Evolutionary conservation across 2,113 vertebrate species (phyloP).

Genomic region (Salminus brasiliensis): DNA sequence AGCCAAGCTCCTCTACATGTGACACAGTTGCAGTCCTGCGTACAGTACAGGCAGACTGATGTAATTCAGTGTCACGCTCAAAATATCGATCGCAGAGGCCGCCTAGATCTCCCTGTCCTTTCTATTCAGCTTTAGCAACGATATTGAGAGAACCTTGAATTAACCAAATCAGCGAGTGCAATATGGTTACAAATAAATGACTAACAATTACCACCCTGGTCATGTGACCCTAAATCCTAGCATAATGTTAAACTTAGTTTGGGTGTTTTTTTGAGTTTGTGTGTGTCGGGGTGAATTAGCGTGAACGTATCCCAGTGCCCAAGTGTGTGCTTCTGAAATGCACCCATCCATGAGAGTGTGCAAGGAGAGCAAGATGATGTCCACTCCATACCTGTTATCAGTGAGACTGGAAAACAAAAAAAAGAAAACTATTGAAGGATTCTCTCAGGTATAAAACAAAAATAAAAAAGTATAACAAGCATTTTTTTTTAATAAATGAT

Average conservation of each 20-base stretch:
- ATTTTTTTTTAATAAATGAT: slow-evolving; percentile 73
- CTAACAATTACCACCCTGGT: background rate
- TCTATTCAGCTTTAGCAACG: slow-evolving; percentile 1
- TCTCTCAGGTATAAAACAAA: slow-evolving; percentile 78
- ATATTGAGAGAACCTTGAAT: background rate
- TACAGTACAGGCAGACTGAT: background rate
- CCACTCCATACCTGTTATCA: slow-evolving; percentile 59
- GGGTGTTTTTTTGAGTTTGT: slow-evolving; percentile 2
- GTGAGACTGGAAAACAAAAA: slow-evolving; percentile 65
- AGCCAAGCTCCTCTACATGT: background rate
- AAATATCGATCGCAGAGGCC: slow-evolving; percentile 3
- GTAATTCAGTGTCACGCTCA: background rate
- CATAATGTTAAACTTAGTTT: background rate
- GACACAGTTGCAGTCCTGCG: background rate
- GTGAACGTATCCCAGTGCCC: background rate
- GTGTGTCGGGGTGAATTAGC: background rate
- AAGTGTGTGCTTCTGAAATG: slow-evolving; percentile 23
- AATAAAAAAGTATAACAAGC: slow-evolving; percentile 45
- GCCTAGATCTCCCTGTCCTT: background rate
- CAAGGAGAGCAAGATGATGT: slow-evolving; percentile 54
- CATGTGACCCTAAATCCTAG: slow-evolving; percentile 34
- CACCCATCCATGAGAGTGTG: slow-evolving; percentile 59
- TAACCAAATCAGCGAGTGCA: slow-evolving; percentile 30
- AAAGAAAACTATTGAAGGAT: slow-evolving; percentile 78
- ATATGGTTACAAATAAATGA: slow-evolving; percentile 12